A percentile compares a stretch with the other conserved stretches of the same genome.
phyloP scores from a whole-genome alignment of 2,888 invertebrate genomes.

The Rhingia rostrata region DNA sequence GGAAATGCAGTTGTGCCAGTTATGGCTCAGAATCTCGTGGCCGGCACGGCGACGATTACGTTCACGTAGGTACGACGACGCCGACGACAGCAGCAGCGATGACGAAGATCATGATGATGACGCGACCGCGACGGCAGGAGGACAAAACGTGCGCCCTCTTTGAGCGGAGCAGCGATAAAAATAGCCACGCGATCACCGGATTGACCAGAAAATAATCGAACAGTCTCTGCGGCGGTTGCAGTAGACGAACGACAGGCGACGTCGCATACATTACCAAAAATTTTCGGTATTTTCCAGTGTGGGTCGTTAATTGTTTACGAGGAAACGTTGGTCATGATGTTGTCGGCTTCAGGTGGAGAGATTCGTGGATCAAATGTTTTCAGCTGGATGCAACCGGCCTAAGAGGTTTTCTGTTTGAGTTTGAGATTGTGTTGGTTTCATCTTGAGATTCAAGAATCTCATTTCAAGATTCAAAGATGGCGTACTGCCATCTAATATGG shows the following conservation, averaged over 20 bases:
- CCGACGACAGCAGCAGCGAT: not conserved
- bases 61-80: too few relatives aligned
- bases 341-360: not conserved
- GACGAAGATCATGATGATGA: constrained; percentile 22
- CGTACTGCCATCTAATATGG: too few relatives aligned
- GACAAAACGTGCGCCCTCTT: constrained; percentile 54
- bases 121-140: constrained; percentile 22
- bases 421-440: too few relatives aligned
- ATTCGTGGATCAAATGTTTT: not conserved
- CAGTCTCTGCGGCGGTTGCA: constrained; percentile 12
- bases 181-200: constrained; percentile 72
- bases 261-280: constrained; percentile 53
- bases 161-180: constrained; percentile 64
- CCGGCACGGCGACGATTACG: not conserved
- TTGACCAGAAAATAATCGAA: constrained; percentile 66
- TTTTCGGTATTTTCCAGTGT: constrained; percentile 68
- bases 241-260: constrained; percentile 6
- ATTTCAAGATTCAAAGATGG: too few relatives aligned
- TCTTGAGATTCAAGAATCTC: too few relatives aligned
- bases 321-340: constrained; percentile 49
- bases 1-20: constrained; percentile 70
- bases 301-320: constrained; percentile 66
- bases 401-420: too few relatives aligned
- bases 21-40: constrained; percentile 31
- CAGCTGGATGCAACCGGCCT: too few relatives aligned